These are phyloP conservation scores for Yponomeuta sedellus DNA, from an alignment of 2,888 invertebrate species.

Conservation along the genomic window DNA sequence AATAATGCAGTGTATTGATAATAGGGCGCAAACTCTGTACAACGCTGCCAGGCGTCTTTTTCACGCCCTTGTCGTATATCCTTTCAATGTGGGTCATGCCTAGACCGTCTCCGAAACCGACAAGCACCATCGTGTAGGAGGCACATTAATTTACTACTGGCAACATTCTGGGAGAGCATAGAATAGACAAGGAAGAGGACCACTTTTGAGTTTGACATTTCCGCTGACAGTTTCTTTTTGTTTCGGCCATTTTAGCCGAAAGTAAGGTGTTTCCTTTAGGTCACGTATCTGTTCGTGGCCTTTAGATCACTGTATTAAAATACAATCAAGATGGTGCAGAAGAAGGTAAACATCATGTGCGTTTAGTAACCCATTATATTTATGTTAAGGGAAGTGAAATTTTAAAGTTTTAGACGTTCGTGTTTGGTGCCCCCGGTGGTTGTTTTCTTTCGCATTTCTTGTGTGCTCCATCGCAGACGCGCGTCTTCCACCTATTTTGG, in stretches of 20 bases:
- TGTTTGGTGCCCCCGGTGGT: slow-evolving; percentile 31
- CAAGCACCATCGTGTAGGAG: background rate
- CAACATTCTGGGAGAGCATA: slow-evolving; percentile 1
- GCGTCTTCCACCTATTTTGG: background rate
- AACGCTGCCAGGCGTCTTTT: no score
- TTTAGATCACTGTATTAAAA: slow-evolving; percentile 64
- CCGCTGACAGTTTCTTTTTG: slow-evolving; percentile 43
- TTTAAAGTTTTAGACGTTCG: slow-evolving; percentile 26
- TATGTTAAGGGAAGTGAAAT: slow-evolving; percentile 35
- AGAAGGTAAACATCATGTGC: slow-evolving; percentile 75
- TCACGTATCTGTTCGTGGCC: slow-evolving; percentile 73
- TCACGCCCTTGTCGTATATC: no score
- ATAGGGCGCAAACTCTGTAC: no score
- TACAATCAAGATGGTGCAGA: slow-evolving; percentile 73
- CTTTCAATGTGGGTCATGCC: no score
- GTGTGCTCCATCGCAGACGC: background rate
- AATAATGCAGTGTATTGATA: no score
- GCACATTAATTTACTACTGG: background rate
- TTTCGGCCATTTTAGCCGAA: slow-evolving; percentile 74
- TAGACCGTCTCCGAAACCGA: no score
- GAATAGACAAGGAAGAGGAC: slow-evolving; percentile 5
- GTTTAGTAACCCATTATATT: slow-evolving; percentile 58
- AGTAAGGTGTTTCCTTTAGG: slow-evolving; percentile 62
- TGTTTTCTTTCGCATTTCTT: slow-evolving; percentile 29
- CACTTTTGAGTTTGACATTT: slow-evolving; percentile 13